Base-by-base conservation (phyloP, 2,797 vertebrate genomes). In the Odontamblyopus rebecca region DNA sequence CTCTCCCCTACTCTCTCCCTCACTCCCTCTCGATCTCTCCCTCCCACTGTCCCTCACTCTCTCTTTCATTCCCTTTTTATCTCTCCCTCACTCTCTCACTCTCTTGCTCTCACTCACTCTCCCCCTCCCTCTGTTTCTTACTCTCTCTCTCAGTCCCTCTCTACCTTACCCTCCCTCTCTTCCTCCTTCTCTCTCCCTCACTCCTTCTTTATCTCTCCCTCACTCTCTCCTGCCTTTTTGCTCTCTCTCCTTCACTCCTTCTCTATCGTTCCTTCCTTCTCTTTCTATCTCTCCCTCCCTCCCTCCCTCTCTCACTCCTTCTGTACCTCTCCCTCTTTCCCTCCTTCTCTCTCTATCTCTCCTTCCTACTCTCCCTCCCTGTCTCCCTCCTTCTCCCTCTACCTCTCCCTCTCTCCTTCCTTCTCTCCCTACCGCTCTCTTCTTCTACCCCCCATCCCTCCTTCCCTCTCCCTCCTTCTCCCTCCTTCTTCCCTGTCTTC, bases 341-440 rank as follows among this genome's bases (percentile, higher is more conserved):
- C 19, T 0, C 9, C 11, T 1, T 11, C n/a, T 2, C 2, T 9
- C 53, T 2, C n/a, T 56, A n/a, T 0, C n/a, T 56, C 23, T 0
- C n/a, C 5, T 11, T 7, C n/a, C 7, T 0, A 23, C 6, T 11
- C 19, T 56, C n/a, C 8, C 53, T 23, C 19, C 8, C n/a, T 51
- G n/a, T 23, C 51, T 54, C 48, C 6, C 6, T 15, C 50, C 6
- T 51, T 6, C 18, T 18, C 3, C 1, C 16, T 16, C 48, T 13
- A 4, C 3, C 48, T 50, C 48, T 50, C 32, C 6, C 32, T 5
- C 32, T 35, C 32, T 5, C 32, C 1, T 6, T 35, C 32, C 6
- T 35, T 35, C 48, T 50, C 48, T 4, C 16, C 12, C 4, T 16
- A 2, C 4, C 16, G 1, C 12, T 50, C 48, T 1, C 48, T 12